A percentile compares a stretch with the other conserved stretches of the same genome.
These are phyloP conservation scores for Pogonus chalceus DNA, from an alignment of 1,140 invertebrate species.

Conservation along the genomic window DNA sequence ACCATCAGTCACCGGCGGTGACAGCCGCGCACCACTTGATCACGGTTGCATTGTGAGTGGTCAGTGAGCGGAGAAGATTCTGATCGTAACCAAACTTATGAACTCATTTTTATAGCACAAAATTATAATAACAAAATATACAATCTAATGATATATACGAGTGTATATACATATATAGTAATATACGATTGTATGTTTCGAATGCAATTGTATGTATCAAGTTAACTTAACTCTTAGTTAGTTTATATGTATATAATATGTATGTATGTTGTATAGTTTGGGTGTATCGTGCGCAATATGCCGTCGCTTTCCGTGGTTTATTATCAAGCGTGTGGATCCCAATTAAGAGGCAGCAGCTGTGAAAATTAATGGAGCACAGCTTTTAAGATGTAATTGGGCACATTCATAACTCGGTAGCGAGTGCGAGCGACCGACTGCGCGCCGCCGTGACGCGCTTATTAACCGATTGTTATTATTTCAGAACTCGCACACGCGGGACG, in stretches of 20 bases:
- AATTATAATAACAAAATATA: neutral
- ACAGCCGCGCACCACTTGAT: neutral
- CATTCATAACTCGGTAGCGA: constrained; percentile 44
- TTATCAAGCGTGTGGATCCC: constrained; percentile 49
- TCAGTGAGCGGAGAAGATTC: neutral
- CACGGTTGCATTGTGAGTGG: neutral
- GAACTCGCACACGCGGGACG: neutral
- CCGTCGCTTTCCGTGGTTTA: constrained; percentile 33
- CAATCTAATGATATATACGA: neutral
- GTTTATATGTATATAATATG: neutral
- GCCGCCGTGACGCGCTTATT: constrained; percentile 10
- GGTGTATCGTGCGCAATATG: neutral
- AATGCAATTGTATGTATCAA: constrained; percentile 1
- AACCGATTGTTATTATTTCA: constrained; percentile 5
- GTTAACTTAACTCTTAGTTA: neutral
- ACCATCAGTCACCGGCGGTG: neutral
- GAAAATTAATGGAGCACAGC: constrained; percentile 55
- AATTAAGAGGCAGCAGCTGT: constrained; percentile 56
- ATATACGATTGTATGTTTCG: neutral
- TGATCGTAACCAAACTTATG: neutral
- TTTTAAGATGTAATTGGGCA: constrained; percentile 57
- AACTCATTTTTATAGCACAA: neutral
- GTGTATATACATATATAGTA: constrained; percentile 3
- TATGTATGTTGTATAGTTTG: neutral
- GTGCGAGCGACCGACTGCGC: constrained; percentile 16